These are phyloP conservation scores for Cataglyphis livida DNA, from an alignment of 2,888 invertebrate genomes.

Conservation along the genomic window DNA sequence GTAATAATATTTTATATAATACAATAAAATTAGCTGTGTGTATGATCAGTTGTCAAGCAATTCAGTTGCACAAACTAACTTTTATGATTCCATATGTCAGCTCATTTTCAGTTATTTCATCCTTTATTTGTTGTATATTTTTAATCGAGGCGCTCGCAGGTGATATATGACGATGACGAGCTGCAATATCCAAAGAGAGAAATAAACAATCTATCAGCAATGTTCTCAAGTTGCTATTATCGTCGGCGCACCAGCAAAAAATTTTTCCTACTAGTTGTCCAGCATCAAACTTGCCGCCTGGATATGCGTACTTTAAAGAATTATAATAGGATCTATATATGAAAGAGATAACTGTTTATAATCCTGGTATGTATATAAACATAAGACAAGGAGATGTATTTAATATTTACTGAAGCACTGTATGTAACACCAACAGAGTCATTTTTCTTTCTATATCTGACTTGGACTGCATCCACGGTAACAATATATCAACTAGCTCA, in stretches of 20 bases:
- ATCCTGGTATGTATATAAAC: not conserved
- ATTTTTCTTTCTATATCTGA: slow-evolving; percentile 76
- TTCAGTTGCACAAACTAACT: slow-evolving; percentile 57
- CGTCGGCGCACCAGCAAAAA: slow-evolving; percentile 81
- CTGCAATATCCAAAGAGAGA: slow-evolving; percentile 78
- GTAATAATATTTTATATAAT: not conserved
- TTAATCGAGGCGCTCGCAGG: slow-evolving; percentile 78
- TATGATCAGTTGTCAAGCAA: not conserved
- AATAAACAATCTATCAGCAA: slow-evolving; percentile 80
- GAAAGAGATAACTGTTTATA: not conserved
- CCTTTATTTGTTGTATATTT: slow-evolving; percentile 75
- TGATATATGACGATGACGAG: slow-evolving; percentile 77
- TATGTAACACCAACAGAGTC: slow-evolving; percentile 77
- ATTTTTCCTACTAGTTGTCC: slow-evolving; percentile 81
- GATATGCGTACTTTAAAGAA: slow-evolving; percentile 82
- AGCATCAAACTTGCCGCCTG: slow-evolving; percentile 81
- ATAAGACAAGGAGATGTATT: not conserved
- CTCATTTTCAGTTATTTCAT: slow-evolving; percentile 77
- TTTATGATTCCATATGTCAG: slow-evolving; percentile 78
- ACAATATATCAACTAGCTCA: slow-evolving; percentile 79
- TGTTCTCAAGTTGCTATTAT: slow-evolving; percentile 76
- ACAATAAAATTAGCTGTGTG: not conserved
- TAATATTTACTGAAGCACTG: slow-evolving; percentile 76
- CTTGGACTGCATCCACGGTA: slow-evolving; percentile 83
- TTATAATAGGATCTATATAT: slow-evolving; percentile 79